phyloP scores from a whole-genome alignment of 2,797 vertebrate species.

The Anomalospiza imberbis region DNA sequence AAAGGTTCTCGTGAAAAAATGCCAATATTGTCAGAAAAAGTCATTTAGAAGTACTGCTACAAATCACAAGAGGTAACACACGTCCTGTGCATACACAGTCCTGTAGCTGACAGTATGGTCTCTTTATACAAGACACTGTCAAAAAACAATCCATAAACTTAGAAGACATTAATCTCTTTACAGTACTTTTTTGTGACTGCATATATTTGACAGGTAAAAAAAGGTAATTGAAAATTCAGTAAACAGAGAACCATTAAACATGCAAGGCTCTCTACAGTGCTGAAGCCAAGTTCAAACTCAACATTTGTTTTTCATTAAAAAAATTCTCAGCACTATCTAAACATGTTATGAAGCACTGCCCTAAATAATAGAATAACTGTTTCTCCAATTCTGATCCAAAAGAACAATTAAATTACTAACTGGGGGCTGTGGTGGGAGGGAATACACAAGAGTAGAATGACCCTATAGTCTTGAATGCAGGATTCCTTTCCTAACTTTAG shows the following conservation, averaged over 20 bases:
- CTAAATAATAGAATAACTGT: background rate
- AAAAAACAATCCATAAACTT: background rate
- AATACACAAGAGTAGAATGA: background rate
- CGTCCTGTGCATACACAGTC: background rate
- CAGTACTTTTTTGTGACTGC: background rate
- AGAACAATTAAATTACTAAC: background rate
- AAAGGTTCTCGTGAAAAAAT: background rate
- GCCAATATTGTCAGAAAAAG: background rate
- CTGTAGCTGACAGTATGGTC: background rate
- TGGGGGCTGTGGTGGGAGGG: too few species aligned
- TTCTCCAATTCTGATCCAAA: background rate
- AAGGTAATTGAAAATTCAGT: background rate
- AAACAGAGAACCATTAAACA: background rate
- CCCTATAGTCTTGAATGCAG: background rate
- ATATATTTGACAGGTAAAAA: background rate
- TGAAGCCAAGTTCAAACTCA: background rate
- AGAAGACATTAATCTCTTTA: background rate
- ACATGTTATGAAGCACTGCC: background rate
- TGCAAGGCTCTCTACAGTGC: background rate
- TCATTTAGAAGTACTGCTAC: background rate
- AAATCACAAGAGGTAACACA: background rate
- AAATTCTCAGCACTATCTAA: background rate
- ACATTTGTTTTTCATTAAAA: background rate
- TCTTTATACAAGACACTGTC: background rate
- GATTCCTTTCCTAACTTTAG: background rate